phyloP scores from a whole-genome alignment of 2,888 invertebrate genomes.

The Polydrusus pterygomalis region DNA sequence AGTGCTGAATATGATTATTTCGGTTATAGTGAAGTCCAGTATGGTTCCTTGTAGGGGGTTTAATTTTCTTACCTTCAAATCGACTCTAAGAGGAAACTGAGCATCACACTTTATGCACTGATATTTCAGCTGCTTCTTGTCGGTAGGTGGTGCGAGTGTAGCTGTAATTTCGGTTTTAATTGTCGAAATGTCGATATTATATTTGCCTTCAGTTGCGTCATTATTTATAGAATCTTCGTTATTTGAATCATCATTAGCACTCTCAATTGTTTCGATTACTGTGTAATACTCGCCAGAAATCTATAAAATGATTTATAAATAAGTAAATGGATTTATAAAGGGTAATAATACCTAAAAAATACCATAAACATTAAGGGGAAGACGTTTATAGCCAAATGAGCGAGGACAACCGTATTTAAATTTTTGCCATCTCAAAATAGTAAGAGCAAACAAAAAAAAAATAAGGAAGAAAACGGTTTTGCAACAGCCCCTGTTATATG shows the following conservation, averaged over 20 bases:
- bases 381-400: no score
- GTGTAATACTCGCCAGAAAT: slow-evolving; percentile 47
- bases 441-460: no score
- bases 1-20: no score
- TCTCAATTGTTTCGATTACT: slow-evolving; percentile 46
- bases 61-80: slow-evolving; percentile 66
- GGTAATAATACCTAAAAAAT: no score
- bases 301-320: slow-evolving; percentile 20
- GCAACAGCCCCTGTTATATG: no score
- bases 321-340: not conserved
- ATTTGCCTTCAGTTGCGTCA: slow-evolving; percentile 11
- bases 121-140: slow-evolving; percentile 63
- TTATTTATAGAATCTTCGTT: slow-evolving; percentile 22
- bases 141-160: not conserved
- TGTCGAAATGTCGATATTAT: slow-evolving; percentile 39
- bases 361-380: no score
- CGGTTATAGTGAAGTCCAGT: no score
- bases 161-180: not conserved
- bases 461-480: no score
- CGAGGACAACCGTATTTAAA: no score
- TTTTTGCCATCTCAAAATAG: no score
- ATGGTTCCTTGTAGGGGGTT: no score
- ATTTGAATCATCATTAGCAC: slow-evolving; percentile 25
- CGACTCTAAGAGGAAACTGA: slow-evolving; percentile 69
- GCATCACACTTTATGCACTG: slow-evolving; percentile 69